Evolutionary conservation across 2,888 invertebrate genomes (phyloP), one percentile per base, ranked within the genome.

Genomic region (Linyphia triangularis): DNA sequence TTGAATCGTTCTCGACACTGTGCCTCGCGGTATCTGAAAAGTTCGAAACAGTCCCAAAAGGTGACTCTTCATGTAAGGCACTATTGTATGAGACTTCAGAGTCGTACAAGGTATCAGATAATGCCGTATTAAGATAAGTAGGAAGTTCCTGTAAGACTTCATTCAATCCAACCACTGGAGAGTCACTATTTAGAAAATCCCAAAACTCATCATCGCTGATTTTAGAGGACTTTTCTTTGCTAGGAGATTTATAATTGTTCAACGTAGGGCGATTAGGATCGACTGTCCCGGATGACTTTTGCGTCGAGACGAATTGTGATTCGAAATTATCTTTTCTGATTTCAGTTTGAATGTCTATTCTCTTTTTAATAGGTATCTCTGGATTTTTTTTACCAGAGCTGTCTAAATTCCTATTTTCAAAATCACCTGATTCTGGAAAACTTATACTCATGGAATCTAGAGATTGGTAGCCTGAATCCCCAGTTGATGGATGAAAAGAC

Each of bases 191-290:
- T 6, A 86, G 37, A 73, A 86, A 86, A 24, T 86, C 85, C 85
- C 85, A 86, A 65, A 86, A 86, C 4, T 73, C 51, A 57, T 86
- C 85, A n/a, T 78, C 85, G 2, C 26, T 61, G 51, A 51, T 13
- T n/a, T 59, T 22, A 10, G 16, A 51, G 13, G 5, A 5, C n/a
- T n/a, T 16, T 16, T 1, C 51, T 51, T 65, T 67, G n/a, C n/a
- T n/a, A n/a, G 30, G 19, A 22, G 19, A 13, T 7, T 59, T 73
- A 6, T 19, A 72, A 43, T 33, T 33, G 9, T 33, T 9, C 5
- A n/a, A 51, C 13, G 51, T n/a, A 51, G n/a, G 0, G n/a, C 16
- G n/a, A 9, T 13, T 24, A 16, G 26, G 5, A 16, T 28, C n/a
- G 1, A 63, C 9, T 9, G n/a, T 63, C 4, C 16, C 26, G 9